phyloP scores from a whole-genome alignment of 2,888 invertebrate species.

The Encarsia formosa region DNA sequence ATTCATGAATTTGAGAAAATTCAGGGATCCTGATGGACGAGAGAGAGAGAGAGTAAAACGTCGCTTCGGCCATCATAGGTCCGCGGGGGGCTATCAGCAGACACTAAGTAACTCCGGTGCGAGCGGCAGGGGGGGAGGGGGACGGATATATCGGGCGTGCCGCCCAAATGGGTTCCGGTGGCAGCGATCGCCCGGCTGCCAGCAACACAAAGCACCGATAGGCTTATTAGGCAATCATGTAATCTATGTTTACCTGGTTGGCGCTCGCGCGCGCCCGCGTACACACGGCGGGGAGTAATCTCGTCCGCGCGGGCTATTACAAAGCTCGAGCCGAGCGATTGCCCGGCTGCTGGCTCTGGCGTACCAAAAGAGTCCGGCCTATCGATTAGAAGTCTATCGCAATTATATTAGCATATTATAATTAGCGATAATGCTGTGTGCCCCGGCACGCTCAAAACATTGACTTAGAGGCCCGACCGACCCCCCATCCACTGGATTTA shows the following conservation, averaged over 20 bases:
- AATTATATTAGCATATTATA: constrained; percentile 27
- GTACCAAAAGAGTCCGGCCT: no score
- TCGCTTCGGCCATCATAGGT: not conserved
- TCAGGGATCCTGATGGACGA: not conserved
- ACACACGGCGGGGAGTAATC: constrained; percentile 16
- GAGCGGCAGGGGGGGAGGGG: constrained; percentile 4
- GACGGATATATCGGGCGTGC: constrained; percentile 1
- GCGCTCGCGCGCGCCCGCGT: not conserved
- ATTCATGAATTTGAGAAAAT: not conserved
- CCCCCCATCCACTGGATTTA: no score
- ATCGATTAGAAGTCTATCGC: constrained; percentile 25
- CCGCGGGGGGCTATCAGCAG: not conserved
- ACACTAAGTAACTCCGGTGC: constrained; percentile 9
- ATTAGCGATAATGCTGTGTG: constrained; percentile 12
- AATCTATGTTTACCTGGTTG: constrained; percentile 29
- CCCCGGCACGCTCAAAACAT: not conserved
- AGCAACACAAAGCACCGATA: constrained; percentile 32
- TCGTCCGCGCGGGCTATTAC: constrained; percentile 6
- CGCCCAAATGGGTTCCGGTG: constrained; percentile 25
- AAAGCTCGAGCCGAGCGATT: no score
- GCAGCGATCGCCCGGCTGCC: constrained; percentile 22
- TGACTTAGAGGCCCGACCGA: no score
- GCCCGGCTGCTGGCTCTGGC: no score
- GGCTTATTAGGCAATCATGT: constrained; percentile 39
- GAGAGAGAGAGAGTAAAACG: not conserved